Base-by-base conservation (phyloP, 2,113 vertebrate genomes). In the Lota lota region DNA sequence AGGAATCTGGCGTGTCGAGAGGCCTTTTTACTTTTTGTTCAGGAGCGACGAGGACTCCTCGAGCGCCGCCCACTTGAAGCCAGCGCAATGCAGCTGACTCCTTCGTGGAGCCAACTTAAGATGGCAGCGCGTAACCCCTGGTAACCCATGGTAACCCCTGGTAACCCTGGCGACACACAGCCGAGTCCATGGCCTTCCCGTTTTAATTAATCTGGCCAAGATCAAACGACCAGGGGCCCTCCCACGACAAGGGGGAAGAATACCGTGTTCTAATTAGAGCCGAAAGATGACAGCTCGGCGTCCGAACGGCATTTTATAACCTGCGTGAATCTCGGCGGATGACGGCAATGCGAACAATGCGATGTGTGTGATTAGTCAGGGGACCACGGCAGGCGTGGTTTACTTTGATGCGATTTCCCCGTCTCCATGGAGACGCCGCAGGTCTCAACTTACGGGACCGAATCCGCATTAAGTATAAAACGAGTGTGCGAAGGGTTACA, bases 1-100 rank as follows among this genome's bases (percentile, higher is more conserved):
- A 84, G 79, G 85, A 88, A 90, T 92, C 78, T 68, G 60, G 15
- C 81, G 87, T 79, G 87, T 92, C 86, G 75, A 82, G 66, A 79
- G 73, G 80, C n/a, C n/a, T n/a, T 83, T 21, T 77, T 68, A 76
- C 81, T 78, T n/a, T n/a, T n/a, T n/a, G n/a, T n/a, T 12, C 80
- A 75, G 72, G 74, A 82, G 77, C n/a, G 67, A 74, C 77, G 77
- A 77, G 74, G 78, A 76, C 24, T 28, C 24, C 24, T 28, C 24
- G 4, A 77, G 65, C 53, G 77, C 75, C 78, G 78, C 84, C 83
- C 86, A 83, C 73, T 79, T 78, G 66, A 40, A 20, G 68, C 78
- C 72, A 74, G 62, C 70, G 81, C 82, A 84, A 83, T 79, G 75
- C 66, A 1, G 70, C 4, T 14, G 19, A 56, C 77, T 79, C 71